Conservation (phyloP, 2,888 invertebrate genomes). For the Coenonympha arcania region DNA sequence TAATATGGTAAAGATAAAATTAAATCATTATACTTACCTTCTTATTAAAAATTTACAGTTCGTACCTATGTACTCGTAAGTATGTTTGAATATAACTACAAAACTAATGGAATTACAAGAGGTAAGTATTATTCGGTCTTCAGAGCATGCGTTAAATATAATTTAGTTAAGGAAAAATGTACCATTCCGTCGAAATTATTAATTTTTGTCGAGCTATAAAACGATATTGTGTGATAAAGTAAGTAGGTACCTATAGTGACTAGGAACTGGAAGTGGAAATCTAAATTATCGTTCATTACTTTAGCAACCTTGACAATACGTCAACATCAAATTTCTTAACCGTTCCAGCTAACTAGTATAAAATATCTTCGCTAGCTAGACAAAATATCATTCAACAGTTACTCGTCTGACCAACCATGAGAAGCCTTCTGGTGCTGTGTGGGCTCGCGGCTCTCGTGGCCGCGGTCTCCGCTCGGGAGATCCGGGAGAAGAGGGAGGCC, state of each 20-base stretch:
- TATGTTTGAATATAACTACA: too few species aligned
- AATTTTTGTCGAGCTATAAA: too few species aligned
- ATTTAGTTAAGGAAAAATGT: too few species aligned
- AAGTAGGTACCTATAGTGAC: background rate
- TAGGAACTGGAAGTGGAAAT: constrained; percentile 45
- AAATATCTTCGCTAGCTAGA: constrained; percentile 52
- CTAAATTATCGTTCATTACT: constrained; percentile 34
- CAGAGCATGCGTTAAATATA: too few species aligned
- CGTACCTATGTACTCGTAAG: too few species aligned
- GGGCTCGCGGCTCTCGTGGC: constrained; percentile 69
- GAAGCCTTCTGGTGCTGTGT: constrained; percentile 49
- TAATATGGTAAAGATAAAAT: too few species aligned
- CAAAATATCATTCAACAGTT: constrained; percentile 56
- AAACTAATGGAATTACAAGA: too few species aligned
- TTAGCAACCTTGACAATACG: constrained; percentile 54
- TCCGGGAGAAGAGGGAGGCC: constrained; percentile 61
- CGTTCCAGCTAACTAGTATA: constrained; percentile 47
- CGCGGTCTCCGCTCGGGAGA: constrained; percentile 63
- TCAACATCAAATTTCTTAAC: constrained; percentile 50
- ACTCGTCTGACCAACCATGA: constrained; percentile 51
- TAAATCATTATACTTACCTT: too few species aligned
- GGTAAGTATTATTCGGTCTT: too few species aligned
- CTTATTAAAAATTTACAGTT: too few species aligned
- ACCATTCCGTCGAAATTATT: too few species aligned
- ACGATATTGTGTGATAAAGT: too few species aligned